phyloP scores from a whole-genome alignment of 2,797 vertebrate genomes.

The Enteromius treurensis region DNA sequence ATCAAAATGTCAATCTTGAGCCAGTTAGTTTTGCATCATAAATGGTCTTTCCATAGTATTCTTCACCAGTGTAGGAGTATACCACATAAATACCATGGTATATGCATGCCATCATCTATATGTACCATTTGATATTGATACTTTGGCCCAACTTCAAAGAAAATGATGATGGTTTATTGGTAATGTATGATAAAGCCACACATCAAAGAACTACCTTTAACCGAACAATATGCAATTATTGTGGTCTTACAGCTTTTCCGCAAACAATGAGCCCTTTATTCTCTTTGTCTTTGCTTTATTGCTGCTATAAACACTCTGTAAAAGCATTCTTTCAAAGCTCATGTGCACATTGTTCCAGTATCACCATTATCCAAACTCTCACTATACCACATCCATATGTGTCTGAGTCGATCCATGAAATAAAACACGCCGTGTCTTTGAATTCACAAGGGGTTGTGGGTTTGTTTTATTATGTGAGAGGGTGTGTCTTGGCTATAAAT shows the following conservation, averaged over 20 bases:
- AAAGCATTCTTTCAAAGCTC: constrained; percentile 22
- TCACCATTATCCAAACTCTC: constrained; percentile 20
- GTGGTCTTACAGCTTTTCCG: constrained; percentile 32
- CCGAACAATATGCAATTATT: constrained; percentile 32
- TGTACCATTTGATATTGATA: background rate
- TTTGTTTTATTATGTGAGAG: constrained; percentile 58
- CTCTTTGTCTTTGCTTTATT: constrained; percentile 18
- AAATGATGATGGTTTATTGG: background rate
- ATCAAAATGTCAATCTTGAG: background rate
- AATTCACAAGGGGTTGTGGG: constrained; percentile 57
- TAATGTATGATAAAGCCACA: background rate
- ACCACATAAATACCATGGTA: background rate
- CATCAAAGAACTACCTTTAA: constrained; percentile 20
- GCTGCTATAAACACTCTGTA: constrained; percentile 22
- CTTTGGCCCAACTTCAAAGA: background rate
- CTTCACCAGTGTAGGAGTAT: background rate
- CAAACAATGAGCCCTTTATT: constrained; percentile 50
- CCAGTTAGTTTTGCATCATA: background rate
- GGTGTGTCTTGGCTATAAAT: constrained; percentile 42
- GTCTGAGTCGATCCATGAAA: constrained; percentile 34
- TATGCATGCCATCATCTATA: background rate
- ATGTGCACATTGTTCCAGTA: background rate
- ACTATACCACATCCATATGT: constrained; percentile 16
- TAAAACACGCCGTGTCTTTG: constrained; percentile 61
- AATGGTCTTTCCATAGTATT: background rate